Evolutionary conservation across 2,113 vertebrate genomes (phyloP).

Genomic region (Rousettus leschenaultii): DNA sequence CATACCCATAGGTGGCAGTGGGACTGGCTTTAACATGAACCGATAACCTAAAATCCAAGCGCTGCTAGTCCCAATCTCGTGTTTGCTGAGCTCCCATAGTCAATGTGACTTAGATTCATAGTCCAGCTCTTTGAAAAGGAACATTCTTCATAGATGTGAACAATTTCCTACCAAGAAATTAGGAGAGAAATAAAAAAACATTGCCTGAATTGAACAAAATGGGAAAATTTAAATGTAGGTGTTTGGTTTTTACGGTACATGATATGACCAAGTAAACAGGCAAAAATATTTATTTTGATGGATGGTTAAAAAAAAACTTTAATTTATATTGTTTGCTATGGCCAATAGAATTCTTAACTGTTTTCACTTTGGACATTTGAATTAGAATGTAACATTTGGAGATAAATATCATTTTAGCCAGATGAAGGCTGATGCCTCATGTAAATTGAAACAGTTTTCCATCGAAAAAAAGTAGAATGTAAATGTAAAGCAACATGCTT

Average conservation of each 20-base stretch:
- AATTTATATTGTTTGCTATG: background rate
- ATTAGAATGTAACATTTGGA: background rate
- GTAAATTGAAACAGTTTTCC: background rate
- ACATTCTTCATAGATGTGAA: background rate
- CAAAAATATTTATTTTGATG: background rate
- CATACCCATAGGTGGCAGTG: background rate
- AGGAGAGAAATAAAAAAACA: background rate
- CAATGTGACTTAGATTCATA: background rate
- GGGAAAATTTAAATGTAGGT: background rate
- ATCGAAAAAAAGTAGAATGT: background rate
- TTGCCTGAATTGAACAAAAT: background rate
- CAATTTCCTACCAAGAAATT: background rate
- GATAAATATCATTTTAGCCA: background rate
- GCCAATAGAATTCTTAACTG: background rate
- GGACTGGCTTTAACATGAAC: background rate
- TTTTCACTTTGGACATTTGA: background rate
- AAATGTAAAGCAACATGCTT: background rate
- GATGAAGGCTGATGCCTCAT: background rate
- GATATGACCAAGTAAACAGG: background rate
- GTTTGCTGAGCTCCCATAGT: background rate
- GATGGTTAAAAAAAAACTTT: background rate
- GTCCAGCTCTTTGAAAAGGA: background rate
- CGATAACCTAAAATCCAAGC: background rate
- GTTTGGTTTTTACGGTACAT: background rate
- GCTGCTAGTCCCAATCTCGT: background rate